Percentiles rank a stretch among this genome's conserved stretches.
Conservation (phyloP, 2,888 invertebrate species). For the Stenotaenia linearis region DNA sequence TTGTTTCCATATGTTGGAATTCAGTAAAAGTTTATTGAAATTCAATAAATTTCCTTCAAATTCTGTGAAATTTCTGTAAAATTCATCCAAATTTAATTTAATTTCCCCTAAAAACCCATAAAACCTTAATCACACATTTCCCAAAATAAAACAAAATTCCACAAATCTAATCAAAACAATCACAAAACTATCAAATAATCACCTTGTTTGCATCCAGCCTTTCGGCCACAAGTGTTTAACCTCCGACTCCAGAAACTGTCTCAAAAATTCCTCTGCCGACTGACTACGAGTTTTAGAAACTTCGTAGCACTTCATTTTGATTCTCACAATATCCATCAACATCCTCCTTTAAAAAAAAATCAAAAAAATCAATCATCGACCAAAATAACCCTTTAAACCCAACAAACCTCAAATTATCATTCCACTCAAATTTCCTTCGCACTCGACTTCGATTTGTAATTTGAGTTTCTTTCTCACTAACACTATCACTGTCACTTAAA, state of each 20-base stretch:
- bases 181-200: too few relatives aligned
- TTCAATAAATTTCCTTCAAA: too few relatives aligned
- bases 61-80: too few relatives aligned
- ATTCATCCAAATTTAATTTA: too few relatives aligned
- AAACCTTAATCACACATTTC: too few relatives aligned
- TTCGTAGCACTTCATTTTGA: constrained; percentile 51
- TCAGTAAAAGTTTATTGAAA: too few relatives aligned
- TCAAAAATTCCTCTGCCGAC: constrained; percentile 53
- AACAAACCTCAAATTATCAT: constrained; percentile 59
- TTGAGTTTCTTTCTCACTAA: constrained; percentile 47
- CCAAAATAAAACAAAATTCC: too few relatives aligned
- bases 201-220: constrained; percentile 56
- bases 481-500: constrained; percentile 31
- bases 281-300: constrained; percentile 50
- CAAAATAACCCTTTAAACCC: background rate
- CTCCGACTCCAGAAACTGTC: constrained; percentile 55
- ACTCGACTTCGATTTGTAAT: constrained; percentile 58
- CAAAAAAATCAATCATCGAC: background rate
- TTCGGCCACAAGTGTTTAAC: constrained; percentile 63
- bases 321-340: constrained; percentile 48
- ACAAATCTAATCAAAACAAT: too few relatives aligned
- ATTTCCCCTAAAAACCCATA: too few relatives aligned
- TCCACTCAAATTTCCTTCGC: constrained; percentile 68
- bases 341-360: constrained; percentile 40
- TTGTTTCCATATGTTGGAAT: too few relatives aligned